Evolutionary conservation across 2,888 invertebrate species (phyloP), one percentile per base, ranked within the genome.

Genomic region (Mamestra brassicae): DNA sequence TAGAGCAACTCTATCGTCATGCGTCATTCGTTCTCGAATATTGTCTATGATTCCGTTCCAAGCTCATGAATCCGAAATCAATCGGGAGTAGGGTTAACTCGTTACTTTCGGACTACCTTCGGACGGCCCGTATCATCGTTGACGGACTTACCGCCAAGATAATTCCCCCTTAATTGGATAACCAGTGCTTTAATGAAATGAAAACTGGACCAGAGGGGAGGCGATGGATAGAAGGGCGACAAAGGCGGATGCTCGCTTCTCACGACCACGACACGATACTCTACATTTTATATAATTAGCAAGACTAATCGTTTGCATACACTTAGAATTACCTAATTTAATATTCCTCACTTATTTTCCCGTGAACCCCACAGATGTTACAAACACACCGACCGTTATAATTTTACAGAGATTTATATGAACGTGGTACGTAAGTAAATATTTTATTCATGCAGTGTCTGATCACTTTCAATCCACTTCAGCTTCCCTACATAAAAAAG

Each of bases 281-380:
- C 86, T 85, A 77, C 67, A 81, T 26, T 26, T 26, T 26, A 26
- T 26, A 85, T 89, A 91, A 91, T 92, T 91, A 92, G 86, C 79
- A 84, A 88, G 90, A 92, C 90, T 90, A 91, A 92, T 91, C 88
- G 81, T 82, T 85, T 83, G 85, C 81, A 78, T 74, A 75, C 42
- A 54, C 68, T 75, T 61, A 10, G 26, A 63, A 70, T 67, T 58
- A 64, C 42, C 62, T 55, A 45, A 62, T 45, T 74, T 71, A 69
- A 81, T 85, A 69, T 81, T 74, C 77, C 57, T 76, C 52, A 65
- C 50, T 71, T 74, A 77, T 77, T 73, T 85, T 47, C 15, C 10
- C 26, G 36, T 13, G 11, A 26, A 62, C 17, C 45, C 15, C 47
- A 36, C 64, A 72, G 47, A 47, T 82, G 57, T 54, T 78, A 61